These are phyloP conservation scores for Mercenaria mercenaria DNA, from an alignment of 1,140 invertebrate species.

Conservation along the genomic window DNA sequence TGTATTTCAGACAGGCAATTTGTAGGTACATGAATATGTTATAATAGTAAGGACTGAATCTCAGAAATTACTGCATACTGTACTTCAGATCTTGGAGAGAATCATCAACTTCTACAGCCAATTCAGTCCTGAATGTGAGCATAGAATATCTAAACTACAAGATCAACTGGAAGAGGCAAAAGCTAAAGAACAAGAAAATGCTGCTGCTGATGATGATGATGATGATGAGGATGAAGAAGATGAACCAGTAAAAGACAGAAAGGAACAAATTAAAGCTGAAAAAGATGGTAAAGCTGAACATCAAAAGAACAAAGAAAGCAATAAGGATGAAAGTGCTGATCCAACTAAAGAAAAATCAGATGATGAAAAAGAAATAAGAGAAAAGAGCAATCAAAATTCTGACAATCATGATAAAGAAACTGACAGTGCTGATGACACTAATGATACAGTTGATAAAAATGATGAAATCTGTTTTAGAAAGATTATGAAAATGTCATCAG, in stretches of 20 bases:
- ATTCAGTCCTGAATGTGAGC: neutral
- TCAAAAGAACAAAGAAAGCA: neutral
- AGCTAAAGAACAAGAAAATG: neutral
- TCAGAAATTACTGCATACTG: neutral
- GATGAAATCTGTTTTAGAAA: neutral
- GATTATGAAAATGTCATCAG: neutral
- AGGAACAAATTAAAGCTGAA: neutral
- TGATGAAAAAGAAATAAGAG: neutral
- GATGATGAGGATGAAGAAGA: neutral
- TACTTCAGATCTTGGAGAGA: neutral
- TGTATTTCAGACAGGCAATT: too few species aligned
- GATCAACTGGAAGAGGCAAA: neutral
- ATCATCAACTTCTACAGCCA: neutral
- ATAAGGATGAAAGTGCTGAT: neutral
- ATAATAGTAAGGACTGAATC: too few species aligned
- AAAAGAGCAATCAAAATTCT: neutral
- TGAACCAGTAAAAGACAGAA: neutral
- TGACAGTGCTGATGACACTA: neutral
- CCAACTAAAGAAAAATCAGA: neutral
- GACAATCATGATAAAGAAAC: neutral
- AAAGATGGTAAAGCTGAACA: neutral
- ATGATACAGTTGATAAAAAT: neutral
- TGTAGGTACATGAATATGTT: too few species aligned
- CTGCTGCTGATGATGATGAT: neutral
- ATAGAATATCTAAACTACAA: neutral